These are phyloP conservation scores for Yponomeuta sedellus DNA, from an alignment of 2,888 invertebrate genomes.

Conservation along the genomic window DNA sequence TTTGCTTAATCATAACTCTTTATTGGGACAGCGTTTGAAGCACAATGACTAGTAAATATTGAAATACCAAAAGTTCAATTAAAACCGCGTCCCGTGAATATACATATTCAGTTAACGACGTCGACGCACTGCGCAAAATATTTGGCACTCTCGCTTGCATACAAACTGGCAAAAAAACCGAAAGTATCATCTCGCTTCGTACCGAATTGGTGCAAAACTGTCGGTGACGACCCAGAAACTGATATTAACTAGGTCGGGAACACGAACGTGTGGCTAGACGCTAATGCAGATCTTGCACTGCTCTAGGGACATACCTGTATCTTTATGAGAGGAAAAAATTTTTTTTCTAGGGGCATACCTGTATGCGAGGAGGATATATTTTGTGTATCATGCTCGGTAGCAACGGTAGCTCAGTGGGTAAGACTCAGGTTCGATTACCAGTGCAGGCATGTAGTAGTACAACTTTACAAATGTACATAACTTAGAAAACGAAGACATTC, in stretches of 20 bases:
- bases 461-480: too few species aligned
- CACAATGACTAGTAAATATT: background rate
- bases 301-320: background rate
- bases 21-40: background rate
- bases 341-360: too few species aligned
- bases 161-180: conserved; percentile 50
- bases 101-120: conserved; percentile 53
- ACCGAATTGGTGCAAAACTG: conserved; percentile 7
- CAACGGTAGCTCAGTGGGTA: too few species aligned
- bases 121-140: conserved; percentile 73
- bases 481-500: too few species aligned
- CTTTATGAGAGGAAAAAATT: background rate
- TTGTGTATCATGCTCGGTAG: too few species aligned
- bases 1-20: background rate
- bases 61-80: background rate
- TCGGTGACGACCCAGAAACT: background rate
- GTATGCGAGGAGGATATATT: too few species aligned
- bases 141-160: conserved; percentile 74
- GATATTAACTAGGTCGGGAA: background rate
- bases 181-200: conserved; percentile 42
- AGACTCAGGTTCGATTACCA: too few species aligned
- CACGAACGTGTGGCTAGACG: background rate
- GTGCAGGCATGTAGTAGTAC: too few species aligned
- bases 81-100: conserved; percentile 24
- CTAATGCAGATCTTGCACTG: background rate